These are phyloP conservation scores for Crioceris asparagi DNA, from an alignment of 2,888 invertebrate species.

Conservation along the genomic window DNA sequence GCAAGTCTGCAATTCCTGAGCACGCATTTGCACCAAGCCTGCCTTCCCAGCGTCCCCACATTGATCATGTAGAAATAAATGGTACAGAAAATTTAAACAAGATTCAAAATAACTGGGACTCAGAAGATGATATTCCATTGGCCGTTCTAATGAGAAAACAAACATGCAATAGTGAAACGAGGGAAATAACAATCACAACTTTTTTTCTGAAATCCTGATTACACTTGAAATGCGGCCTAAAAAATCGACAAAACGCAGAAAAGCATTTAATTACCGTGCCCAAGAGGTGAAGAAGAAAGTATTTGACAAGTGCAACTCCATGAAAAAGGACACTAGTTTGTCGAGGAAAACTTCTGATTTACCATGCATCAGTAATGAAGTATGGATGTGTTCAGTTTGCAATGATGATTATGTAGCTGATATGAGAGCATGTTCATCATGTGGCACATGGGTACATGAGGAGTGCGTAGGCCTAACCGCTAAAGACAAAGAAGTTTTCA, in stretches of 20 bases:
- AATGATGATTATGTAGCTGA: conserved; percentile 5
- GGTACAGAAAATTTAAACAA: background rate
- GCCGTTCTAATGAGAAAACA: background rate
- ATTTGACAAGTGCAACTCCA: background rate
- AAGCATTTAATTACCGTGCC: background rate
- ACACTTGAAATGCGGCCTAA: background rate
- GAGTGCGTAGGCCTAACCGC: conserved; percentile 8
- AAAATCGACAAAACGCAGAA: background rate
- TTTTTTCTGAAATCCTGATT: background rate
- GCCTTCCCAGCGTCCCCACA: background rate
- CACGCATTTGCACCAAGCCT: background rate
- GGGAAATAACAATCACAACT: background rate
- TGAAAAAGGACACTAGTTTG: background rate
- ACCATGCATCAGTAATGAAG: too few species aligned
- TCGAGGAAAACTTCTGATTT: background rate
- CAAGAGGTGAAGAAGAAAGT: background rate
- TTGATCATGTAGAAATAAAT: background rate
- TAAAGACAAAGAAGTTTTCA: too few species aligned
- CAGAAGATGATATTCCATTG: background rate
- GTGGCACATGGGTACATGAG: conserved; percentile 8
- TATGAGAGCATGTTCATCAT: conserved; percentile 7
- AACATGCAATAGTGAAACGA: background rate
- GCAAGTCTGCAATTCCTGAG: background rate
- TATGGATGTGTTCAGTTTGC: conserved; percentile 8
- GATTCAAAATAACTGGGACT: background rate